These are phyloP conservation scores for Drosophila meridiana DNA, from an alignment of 2,888 invertebrate genomes.

Conservation along the genomic window DNA sequence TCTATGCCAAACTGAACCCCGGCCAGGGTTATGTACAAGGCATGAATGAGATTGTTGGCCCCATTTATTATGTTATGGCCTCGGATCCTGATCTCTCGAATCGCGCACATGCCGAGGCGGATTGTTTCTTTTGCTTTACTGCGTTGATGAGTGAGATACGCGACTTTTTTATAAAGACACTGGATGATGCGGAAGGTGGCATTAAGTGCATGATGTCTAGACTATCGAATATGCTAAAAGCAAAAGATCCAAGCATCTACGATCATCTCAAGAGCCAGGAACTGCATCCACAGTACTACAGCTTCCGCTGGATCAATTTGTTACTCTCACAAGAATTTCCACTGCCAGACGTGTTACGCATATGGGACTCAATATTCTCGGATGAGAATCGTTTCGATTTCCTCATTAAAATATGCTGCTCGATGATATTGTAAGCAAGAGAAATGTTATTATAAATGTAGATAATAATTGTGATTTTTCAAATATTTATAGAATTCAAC, in stretches of 20 bases:
- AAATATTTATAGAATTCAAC: slow-evolving; percentile 88
- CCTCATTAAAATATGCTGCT: slow-evolving; percentile 96
- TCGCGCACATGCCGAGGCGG: slow-evolving; percentile 97
- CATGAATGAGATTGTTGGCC: slow-evolving; percentile 99
- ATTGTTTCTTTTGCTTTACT: slow-evolving; percentile 99
- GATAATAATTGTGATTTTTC: too few relatives aligned
- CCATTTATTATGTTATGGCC: slow-evolving; percentile 98
- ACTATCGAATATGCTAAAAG: slow-evolving; percentile 91
- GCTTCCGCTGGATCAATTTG: slow-evolving; percentile 98
- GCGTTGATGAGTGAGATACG: slow-evolving; percentile 99
- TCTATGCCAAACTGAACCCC: slow-evolving; percentile 99
- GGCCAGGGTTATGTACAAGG: slow-evolving; percentile 98
- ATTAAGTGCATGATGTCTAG: slow-evolving; percentile 95
- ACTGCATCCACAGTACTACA: slow-evolving; percentile 97
- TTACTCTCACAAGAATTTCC: slow-evolving; percentile 98
- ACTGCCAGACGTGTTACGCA: slow-evolving; percentile 97
- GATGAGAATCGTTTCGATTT: slow-evolving; percentile 96
- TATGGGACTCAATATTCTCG: slow-evolving; percentile 98
- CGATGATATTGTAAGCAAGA: slow-evolving; percentile 96
- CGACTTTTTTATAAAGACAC: slow-evolving; percentile 97
- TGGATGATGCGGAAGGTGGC: slow-evolving; percentile 97
- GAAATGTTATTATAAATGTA: not conserved
- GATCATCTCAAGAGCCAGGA: slow-evolving; percentile 92
- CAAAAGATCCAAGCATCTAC: slow-evolving; percentile 92
- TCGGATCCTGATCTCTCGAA: slow-evolving; percentile 92